Percentiles rank a stretch among this genome's conserved stretches.
phyloP scores from a whole-genome alignment of 2,888 invertebrate genomes.

The Oscheius sp. region DNA sequence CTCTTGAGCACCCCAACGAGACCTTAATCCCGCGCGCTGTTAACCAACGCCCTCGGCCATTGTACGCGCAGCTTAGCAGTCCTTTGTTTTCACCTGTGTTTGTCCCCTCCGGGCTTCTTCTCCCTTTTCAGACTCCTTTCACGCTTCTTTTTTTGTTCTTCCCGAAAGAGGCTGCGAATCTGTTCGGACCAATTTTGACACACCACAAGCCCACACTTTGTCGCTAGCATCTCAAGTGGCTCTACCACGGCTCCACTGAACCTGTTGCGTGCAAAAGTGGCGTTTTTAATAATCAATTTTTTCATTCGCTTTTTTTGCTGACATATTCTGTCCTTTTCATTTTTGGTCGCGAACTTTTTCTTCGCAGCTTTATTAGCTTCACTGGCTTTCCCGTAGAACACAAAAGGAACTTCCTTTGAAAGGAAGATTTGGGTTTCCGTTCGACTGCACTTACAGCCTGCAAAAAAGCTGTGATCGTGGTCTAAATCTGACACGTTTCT shows the following conservation, averaged over 20 bases:
- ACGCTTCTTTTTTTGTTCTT: constrained; percentile 26
- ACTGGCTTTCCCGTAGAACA: too few relatives aligned
- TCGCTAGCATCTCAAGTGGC: constrained; percentile 23
- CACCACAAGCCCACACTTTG: constrained; percentile 15
- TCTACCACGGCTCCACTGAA: constrained; percentile 9
- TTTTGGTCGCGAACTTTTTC: too few relatives aligned
- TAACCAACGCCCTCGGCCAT: constrained; percentile 33
- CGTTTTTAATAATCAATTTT: too few relatives aligned
- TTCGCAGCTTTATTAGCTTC: too few relatives aligned
- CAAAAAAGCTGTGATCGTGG: too few relatives aligned
- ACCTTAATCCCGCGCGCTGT: constrained; percentile 29
- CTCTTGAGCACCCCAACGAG: constrained; percentile 23
- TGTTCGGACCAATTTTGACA: constrained; percentile 24
- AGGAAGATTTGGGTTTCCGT: too few relatives aligned
- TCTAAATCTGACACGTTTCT: constrained; percentile 24
- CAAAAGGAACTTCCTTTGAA: too few relatives aligned
- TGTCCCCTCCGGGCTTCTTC: constrained; percentile 26
- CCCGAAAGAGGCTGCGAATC: constrained; percentile 23
- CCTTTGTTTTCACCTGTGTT: constrained; percentile 36
- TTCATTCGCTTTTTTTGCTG: too few relatives aligned
- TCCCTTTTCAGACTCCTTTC: constrained; percentile 32
- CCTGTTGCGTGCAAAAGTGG: constrained; percentile 1
- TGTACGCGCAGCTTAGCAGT: constrained; percentile 36
- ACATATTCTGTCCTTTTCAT: too few relatives aligned
- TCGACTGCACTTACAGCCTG: too few relatives aligned